Evolutionary conservation across 2,888 invertebrate species (phyloP).

Genomic region (Onthophagus sagittarius): DNA sequence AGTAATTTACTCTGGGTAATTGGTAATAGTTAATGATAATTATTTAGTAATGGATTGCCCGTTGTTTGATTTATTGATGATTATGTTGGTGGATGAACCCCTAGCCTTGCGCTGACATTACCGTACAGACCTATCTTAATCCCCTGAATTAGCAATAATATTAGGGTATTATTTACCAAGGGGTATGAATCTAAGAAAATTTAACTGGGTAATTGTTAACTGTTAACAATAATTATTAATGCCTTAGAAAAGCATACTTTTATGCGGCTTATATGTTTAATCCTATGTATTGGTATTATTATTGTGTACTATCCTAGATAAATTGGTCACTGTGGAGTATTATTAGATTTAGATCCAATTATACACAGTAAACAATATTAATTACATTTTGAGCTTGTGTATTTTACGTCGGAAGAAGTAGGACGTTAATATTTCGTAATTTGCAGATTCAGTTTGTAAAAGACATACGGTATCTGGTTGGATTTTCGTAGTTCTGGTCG

Average conservation of each 20-base stretch:
- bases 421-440: no score
- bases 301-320: no score
- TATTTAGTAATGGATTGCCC: not conserved
- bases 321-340: no score
- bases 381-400: not conserved
- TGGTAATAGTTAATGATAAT: not conserved
- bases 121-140: not conserved
- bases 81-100: not conserved
- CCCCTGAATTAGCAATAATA: not conserved
- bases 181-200: no score
- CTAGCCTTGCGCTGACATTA: not conserved
- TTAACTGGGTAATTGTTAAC: no score
- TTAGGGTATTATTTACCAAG: not conserved
- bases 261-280: no score
- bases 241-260: no score
- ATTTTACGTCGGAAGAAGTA: no score
- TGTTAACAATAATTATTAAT: no score
- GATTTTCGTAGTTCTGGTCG: not conserved
- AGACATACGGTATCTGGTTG: not conserved
- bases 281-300: no score
- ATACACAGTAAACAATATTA: not conserved
- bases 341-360: no score
- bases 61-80: not conserved
- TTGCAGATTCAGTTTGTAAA: not conserved
- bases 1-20: not conserved